Base-by-base conservation (phyloP, 2,797 vertebrate species). In the Hipposideros larvatus region DNA sequence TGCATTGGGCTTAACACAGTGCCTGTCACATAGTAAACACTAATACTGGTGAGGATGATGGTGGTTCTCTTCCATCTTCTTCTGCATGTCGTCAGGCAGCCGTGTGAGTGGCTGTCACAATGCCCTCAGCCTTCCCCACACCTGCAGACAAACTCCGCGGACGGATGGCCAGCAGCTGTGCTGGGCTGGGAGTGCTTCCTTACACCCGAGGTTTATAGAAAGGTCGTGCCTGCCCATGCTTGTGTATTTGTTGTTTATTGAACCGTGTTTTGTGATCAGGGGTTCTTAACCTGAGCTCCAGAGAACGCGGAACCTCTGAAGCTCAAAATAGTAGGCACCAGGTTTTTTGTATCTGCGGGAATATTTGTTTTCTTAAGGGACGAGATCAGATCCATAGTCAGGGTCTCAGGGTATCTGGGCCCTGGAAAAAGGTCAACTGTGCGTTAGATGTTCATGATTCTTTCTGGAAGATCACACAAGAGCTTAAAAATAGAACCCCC, bases 11-110 rank as follows among this genome's bases (percentile, higher is more conserved):
- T 65, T 66, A 11, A 0, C 13, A 10, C 59, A 21, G 41, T 4
- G 19, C 53, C 79, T 28, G 24, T 16, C 41, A 34, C 41, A 5
- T 0, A 37, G 18, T 53, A 28, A 34, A 7, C 41, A 37, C 22
- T 5, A 1, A 1, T 19, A 1, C 13, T 10, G 37, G n/a, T 1
- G 26, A 1, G 1, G 31, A 0, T 2, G 4, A 9, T 15, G n/a
- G 37, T 4, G 7, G 28, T 18, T 46, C 8, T 34, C 61, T n/a
- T 31, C 57, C 28, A 0, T 24, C 37, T 28, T n/a, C 31, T 28
- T 57, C 65, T n/a, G 1, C 8, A 0, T 5, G 65, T 21, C 7
- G 51, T 14, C 4, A 74, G 80, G 48, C 59, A 59, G 43, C n/a
- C 0, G 0, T 34, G 41, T n/a, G 51, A 7, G 26, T 21, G 71